phyloP scores from a whole-genome alignment of 2,797 vertebrate genomes.

The Hephaestus fuliginosus region DNA sequence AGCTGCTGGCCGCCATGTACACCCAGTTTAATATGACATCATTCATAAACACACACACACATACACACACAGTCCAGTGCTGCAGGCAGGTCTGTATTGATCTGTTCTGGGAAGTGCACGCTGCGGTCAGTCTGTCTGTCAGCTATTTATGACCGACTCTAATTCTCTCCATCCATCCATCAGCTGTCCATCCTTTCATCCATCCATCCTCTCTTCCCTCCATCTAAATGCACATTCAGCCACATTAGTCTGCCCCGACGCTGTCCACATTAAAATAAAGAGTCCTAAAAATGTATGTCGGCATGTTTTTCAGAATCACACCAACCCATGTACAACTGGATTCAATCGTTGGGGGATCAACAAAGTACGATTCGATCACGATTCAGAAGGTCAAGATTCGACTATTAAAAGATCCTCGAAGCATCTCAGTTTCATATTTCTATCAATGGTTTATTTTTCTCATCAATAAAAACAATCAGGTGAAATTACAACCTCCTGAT shows the following conservation, averaged over 20 bases:
- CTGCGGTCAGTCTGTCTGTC: constrained; percentile 69
- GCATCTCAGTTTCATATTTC: too few relatives aligned
- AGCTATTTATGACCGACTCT: constrained; percentile 73
- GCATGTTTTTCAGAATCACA: too few relatives aligned
- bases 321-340: too few relatives aligned
- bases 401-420: too few relatives aligned
- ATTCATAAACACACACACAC: constrained; percentile 40
- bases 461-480: too few relatives aligned
- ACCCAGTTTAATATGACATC: constrained; percentile 53
- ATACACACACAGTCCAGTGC: background rate
- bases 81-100: constrained; percentile 56
- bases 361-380: too few relatives aligned
- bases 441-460: too few relatives aligned
- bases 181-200: constrained; percentile 23
- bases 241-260: background rate
- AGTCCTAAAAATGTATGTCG: too few relatives aligned
- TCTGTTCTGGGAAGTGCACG: constrained; percentile 67
- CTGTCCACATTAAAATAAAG: background rate
- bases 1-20: constrained; percentile 39
- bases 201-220: background rate
- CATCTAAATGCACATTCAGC: background rate
- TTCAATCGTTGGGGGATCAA: too few relatives aligned
- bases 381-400: too few relatives aligned
- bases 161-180: constrained; percentile 40
- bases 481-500: too few relatives aligned